A percentile compares a stretch with the other conserved stretches of the same genome.
These are phyloP conservation scores for Apamea sordens DNA, from an alignment of 2,888 invertebrate genomes.

Conservation along the genomic window DNA sequence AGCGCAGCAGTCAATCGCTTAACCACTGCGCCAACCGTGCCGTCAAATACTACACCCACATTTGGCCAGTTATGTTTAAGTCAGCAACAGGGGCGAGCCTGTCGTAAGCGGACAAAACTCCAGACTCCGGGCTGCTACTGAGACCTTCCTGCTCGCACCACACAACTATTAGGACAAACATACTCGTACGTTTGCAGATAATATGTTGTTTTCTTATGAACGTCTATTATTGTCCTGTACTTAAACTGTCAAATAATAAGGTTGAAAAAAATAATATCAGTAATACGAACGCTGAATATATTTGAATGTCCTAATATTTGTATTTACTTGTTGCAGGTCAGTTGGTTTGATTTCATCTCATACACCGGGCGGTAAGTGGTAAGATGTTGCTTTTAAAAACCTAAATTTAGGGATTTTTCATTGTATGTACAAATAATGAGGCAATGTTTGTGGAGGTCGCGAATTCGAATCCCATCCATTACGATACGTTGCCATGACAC, in stretches of 20 bases:
- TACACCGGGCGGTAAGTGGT: background rate
- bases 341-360: background rate
- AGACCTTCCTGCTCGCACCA: background rate
- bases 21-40: too few relatives aligned
- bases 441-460: too few relatives aligned
- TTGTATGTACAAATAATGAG: background rate
- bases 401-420: background rate
- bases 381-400: background rate
- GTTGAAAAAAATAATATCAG: background rate
- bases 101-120: background rate
- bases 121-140: background rate
- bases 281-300: background rate
- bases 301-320: background rate
- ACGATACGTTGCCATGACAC: background rate
- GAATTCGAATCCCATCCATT: background rate
- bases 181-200: too few relatives aligned
- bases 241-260: background rate
- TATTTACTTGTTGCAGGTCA: conserved; percentile 39
- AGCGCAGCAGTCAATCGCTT: too few relatives aligned
- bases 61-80: background rate
- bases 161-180: background rate
- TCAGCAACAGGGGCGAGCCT: background rate
- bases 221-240: background rate
- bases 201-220: background rate
- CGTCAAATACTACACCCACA: background rate